Conservation (phyloP, 2,113 vertebrate genomes). For the Ammodytes marinus region DNA sequence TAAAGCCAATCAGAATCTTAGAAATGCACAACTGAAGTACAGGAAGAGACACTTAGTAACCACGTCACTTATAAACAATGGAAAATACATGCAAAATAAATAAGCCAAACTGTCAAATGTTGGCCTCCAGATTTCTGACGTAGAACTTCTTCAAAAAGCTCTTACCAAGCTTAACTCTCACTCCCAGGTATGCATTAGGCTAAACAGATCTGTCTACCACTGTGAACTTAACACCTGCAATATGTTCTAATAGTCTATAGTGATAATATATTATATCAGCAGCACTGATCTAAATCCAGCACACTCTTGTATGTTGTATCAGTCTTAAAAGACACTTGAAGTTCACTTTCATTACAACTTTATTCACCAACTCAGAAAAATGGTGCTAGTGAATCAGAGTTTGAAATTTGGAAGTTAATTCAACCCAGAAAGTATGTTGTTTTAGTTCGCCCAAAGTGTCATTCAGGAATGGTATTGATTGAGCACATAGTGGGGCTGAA, state of each 20-base stretch:
- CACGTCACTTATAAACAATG: background rate
- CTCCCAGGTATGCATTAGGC: background rate
- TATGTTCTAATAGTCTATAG: background rate
- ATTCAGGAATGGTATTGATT: conserved; percentile 12
- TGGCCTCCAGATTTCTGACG: background rate
- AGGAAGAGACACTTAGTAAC: background rate
- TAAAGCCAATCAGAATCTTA: background rate
- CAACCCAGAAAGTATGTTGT: background rate
- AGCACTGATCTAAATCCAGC: background rate
- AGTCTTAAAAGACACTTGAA: background rate
- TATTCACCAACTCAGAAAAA: background rate
- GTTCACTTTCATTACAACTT: background rate
- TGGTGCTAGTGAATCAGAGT: background rate
- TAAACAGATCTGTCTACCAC: no score
- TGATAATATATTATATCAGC: background rate
- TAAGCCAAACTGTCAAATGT: background rate
- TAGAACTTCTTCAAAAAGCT: background rate
- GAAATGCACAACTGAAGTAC: background rate
- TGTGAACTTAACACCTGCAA: no score
- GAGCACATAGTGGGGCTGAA: conserved; percentile 53
- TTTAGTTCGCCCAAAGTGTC: conserved; percentile 5
- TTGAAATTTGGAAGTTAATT: conserved; percentile 2
- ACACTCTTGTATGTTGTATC: background rate
- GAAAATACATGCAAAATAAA: background rate
- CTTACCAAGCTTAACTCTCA: background rate